Base-by-base conservation (phyloP, 1,140 invertebrate species). In the Lasioglossum baleicum region DNA sequence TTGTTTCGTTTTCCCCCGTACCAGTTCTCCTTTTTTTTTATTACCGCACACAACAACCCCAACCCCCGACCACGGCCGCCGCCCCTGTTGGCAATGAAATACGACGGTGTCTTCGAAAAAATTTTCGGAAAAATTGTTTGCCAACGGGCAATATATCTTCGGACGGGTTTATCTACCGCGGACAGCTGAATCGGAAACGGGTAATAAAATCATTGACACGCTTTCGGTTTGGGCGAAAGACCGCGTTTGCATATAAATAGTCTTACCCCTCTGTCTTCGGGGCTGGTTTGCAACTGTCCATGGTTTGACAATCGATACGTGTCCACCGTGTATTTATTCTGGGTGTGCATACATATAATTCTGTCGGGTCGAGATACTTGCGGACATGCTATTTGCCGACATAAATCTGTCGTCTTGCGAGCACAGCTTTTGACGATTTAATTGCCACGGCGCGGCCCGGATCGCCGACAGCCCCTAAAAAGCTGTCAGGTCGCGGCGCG, bases 181-280 rank as follows among this genome's bases (percentile, higher is more conserved):
- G 70, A 73, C 76, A 73, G 60, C 6, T 44, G 76, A 79, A 79
- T 79, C 61, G 76, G n/a, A 51, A 31, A 40, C 51, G 70, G 26
- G 70, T 73, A 79, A 79, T 79, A 79, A 79, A 79, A 79, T 79
- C 76, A 79, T 79, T 64, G 76, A 79, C 73, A 73, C 76, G 48
- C 20, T n/a, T 51, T 71, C 76, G 44, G 56, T 17, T 22, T 6
- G 20, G 10, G 65, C 26, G 76, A 73, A 79, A 79, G 76, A 65
- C 22, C 61, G 70, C 44, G 76, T 73, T 79, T 79, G 76, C 76
- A 79, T 73, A 72, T 65, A 79, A 79, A 79, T 79, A 79, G 76
- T 65, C n/a, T 77, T 73, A n/a, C 69, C 42, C 60, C 56, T n/a
- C 11, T 65, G 61, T 79, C 69, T 73, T 78, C 35, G 40, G 8